Conservation (phyloP, 2,888 invertebrate species). For the Altica lythri region DNA sequence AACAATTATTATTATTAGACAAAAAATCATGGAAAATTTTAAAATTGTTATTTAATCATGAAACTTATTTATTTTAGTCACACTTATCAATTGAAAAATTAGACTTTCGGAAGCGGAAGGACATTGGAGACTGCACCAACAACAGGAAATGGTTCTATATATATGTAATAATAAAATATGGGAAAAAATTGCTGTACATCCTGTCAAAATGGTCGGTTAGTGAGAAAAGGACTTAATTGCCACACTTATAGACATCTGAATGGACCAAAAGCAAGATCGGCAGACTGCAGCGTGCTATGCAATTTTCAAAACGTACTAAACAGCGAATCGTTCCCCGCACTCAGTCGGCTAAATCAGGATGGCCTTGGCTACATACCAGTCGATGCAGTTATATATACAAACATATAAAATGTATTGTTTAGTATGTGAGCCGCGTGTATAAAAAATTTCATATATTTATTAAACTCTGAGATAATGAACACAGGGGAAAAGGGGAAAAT, state of each 20-base stretch:
- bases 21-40: no score
- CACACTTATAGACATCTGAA: constrained; percentile 15
- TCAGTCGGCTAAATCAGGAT: constrained; percentile 45
- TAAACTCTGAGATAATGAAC: no score
- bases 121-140: not conserved
- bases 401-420: no score
- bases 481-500: no score
- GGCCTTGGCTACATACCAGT: constrained; percentile 48
- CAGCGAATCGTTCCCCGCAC: constrained; percentile 15
- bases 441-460: no score
- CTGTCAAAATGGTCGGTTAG: not conserved
- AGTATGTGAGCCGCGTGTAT: no score
- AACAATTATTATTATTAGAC: no score
- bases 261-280: constrained; percentile 12
- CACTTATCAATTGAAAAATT: not conserved
- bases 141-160: constrained; percentile 9
- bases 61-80: not conserved
- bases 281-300: constrained; percentile 22
- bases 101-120: not conserved
- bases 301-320: constrained; percentile 25
- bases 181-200: constrained; percentile 4
- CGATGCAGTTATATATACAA: constrained; percentile 45
- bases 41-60: no score
- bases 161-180: constrained; percentile 6
- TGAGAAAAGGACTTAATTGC: constrained; percentile 15